These are phyloP conservation scores for Rhincodon typus DNA, from an alignment of 2,797 vertebrate genomes.

Conservation along the genomic window DNA sequence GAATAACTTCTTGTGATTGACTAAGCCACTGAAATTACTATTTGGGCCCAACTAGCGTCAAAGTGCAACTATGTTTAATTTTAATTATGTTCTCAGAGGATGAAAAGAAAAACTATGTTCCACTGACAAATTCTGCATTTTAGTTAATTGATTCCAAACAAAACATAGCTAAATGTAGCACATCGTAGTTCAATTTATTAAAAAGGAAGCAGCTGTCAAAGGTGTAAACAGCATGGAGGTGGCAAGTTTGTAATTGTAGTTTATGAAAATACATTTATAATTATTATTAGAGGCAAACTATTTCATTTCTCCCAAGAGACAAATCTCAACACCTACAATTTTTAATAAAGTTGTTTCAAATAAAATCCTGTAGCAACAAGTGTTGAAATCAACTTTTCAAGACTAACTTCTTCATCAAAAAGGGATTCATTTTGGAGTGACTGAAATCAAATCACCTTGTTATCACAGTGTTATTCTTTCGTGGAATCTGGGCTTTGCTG, in stretches of 20 bases:
- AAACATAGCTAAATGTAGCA: background rate
- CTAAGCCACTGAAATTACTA: background rate
- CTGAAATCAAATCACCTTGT: too few relatives aligned
- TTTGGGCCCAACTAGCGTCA: background rate
- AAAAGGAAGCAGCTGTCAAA: background rate
- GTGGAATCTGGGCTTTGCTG: too few relatives aligned
- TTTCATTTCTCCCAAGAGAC: background rate
- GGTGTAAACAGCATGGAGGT: background rate
- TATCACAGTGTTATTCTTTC: too few relatives aligned
- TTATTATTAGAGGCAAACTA: background rate
- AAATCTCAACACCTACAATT: background rate
- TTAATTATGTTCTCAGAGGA: background rate
- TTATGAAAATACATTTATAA: background rate
- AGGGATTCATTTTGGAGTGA: too few relatives aligned
- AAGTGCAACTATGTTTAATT: background rate
- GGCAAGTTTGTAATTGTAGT: background rate
- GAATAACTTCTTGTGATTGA: background rate
- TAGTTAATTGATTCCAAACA: background rate
- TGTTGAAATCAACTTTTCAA: too few relatives aligned
- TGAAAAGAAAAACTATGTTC: background rate
- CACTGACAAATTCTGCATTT: background rate
- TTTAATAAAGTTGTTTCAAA: background rate
- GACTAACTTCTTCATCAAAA: too few relatives aligned
- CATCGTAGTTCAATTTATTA: background rate
- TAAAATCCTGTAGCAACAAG: too few relatives aligned